These are phyloP conservation scores for Corythornis cristatus DNA, from an alignment of 2,113 vertebrate genomes.

Conservation along the genomic window DNA sequence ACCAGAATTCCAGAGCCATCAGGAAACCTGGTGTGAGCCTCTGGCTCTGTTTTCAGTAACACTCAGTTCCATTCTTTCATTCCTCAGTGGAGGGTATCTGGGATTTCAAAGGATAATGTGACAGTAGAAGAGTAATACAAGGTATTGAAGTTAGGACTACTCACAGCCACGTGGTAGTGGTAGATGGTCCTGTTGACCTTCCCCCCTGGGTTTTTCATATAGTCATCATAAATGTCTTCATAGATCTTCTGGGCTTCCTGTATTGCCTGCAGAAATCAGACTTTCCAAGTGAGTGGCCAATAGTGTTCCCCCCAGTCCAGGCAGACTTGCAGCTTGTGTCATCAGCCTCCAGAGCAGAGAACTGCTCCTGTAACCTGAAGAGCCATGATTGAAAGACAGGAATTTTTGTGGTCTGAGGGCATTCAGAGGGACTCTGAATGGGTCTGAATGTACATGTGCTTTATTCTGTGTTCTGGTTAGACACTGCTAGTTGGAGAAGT, in stretches of 20 bases:
- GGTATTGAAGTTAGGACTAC: slow-evolving; percentile 19
- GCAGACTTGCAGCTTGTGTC: neutral
- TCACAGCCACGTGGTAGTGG: slow-evolving; percentile 76
- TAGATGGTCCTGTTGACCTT: slow-evolving; percentile 75
- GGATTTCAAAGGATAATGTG: neutral
- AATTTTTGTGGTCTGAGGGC: neutral
- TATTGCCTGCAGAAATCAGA: slow-evolving; percentile 83
- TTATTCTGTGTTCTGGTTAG: neutral
- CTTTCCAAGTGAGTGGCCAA: neutral
- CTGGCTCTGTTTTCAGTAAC: neutral
- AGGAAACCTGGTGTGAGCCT: neutral
- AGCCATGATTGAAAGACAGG: neutral
- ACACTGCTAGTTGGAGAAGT: neutral
- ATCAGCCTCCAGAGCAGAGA: neutral
- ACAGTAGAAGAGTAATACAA: neutral
- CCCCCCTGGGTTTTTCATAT: slow-evolving; percentile 70
- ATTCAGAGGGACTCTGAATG: neutral
- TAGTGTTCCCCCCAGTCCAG: neutral
- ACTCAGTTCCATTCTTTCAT: neutral
- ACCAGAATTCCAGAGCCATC: neutral
- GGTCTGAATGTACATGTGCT: neutral
- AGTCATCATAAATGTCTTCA: slow-evolving; percentile 78
- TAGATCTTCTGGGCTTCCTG: slow-evolving; percentile 89
- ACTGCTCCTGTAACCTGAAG: neutral
- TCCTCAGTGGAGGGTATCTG: neutral